Conservation (phyloP, 2,888 invertebrate species). For the Julus scandinavius region DNA sequence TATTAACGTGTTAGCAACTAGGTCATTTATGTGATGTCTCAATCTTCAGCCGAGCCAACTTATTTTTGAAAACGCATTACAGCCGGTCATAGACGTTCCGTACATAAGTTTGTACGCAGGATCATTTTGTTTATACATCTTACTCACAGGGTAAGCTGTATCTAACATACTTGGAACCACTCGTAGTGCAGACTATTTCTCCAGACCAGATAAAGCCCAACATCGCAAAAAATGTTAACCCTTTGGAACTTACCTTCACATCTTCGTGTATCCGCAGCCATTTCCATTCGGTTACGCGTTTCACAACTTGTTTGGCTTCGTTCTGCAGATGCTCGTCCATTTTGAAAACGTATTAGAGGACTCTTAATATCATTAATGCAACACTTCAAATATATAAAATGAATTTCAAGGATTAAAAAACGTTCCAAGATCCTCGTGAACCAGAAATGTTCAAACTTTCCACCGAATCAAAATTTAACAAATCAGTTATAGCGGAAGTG, state of each 20-base stretch:
- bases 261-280: background rate
- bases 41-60: too few species aligned
- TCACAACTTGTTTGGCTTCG: background rate
- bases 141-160: too few species aligned
- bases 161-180: too few species aligned
- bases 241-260: background rate
- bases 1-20: too few species aligned
- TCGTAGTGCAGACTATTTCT: too few species aligned
- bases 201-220: too few species aligned
- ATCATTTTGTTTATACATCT: too few species aligned
- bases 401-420: background rate
- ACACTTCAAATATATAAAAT: background rate
- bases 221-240: background rate
- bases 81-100: too few species aligned
- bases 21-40: too few species aligned
- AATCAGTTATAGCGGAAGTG: background rate
- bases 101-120: too few species aligned
- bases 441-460: background rate
- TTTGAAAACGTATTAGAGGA: background rate
- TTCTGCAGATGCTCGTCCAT: background rate
- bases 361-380: background rate
- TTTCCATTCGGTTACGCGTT: background rate
- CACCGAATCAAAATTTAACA: background rate
- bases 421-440: background rate
- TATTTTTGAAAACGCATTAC: too few species aligned